Base-by-base conservation (phyloP, 2,113 vertebrate species). In the Hemichromis elongatus region DNA sequence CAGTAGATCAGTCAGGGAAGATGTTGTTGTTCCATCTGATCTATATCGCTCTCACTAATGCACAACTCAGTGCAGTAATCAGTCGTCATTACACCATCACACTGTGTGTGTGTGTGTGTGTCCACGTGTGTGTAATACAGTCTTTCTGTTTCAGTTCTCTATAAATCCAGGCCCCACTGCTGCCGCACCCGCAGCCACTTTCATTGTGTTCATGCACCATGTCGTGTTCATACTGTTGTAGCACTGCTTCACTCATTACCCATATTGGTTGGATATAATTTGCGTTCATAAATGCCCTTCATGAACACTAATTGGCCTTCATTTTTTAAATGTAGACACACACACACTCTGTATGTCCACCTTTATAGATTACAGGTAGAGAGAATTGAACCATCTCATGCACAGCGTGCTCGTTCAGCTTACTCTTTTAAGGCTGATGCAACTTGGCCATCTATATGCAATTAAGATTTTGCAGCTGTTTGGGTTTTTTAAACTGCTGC, bases 51-150 rank as follows among this genome's bases (percentile, higher is more conserved):
- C 35, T 55, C 40, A 35, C 79, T 82, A 92, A 81, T 88, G 86
- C 81, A 88, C 77, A 73, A 28, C 54, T 81, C 26, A 12, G 12
- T 57, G 42, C 52, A 81, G 73, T 80, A 80, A 91, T 87, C 88
- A 88, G 66, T 90, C 75, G 84, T 57, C 42, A 78, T 92, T 87
- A 88, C 63, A 90, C 78, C 68, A 79, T 63, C 56, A 86, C 59
- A 33, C 16, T 1, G 8, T 47, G 2, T 84, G 28, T 54, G 50
- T 83, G 19, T 47, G 19, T 81, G 59, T 77, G 50, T 63, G 59
- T 85, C 18, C 30, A 19, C 30, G 33, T 3, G 2, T 59, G 24
- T 68, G 4, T 50, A 54, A 83, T 37, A 59, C 13, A 77, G 47
- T 33, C 57, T 77, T 86, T 83, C 26, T 30, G 7, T 85, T 85